Base-by-base conservation (phyloP, 1,140 invertebrate genomes). In the Aphelinus certus region DNA sequence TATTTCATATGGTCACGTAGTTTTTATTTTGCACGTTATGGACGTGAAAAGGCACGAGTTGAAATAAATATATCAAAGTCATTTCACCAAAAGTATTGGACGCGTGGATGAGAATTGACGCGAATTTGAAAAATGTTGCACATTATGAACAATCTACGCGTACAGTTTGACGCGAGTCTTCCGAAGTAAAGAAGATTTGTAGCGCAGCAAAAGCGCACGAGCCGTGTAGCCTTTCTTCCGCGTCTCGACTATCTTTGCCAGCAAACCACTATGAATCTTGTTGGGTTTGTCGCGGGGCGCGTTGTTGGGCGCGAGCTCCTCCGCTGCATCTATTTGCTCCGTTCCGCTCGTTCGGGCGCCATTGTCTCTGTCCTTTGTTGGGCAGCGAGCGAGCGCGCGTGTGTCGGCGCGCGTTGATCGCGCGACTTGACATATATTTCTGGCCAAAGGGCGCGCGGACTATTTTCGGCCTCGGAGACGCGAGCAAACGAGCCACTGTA, bases 361-460 rank as follows among this genome's bases (percentile, higher is more conserved):
- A 61, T 70, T 70, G 47, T 70, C 68, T 49, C 26, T 26, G 26
- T 26, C 26, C 26, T 26, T 26, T 26, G 26, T 26, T 26, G 26
- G 26, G 26, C 26, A 26, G 26, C 26, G 26, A 26, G 26, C 26
- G 26, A 26, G 26, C 26, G 26, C 26, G 26, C 7, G 58, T 60
- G 26, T 68, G n/a, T 43, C 26, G 26, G 26, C 4, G 9, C 48
- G 48, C 71, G 78, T 78, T 84, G 78, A 81, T 84, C 78, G 79
- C 75, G 66, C 76, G 78, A 82, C 81, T 84, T 84, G 83, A 83
- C 82, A 84, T 81, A 80, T 83, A 84, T 84, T 83, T 79, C 71
- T 78, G 66, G 76, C 75, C 72, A 81, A 81, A 77, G 79, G 78
- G 68, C 69, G 51, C n/a, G 26, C 57, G 64, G 60, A 79, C 82